These are phyloP conservation scores for Clarias pachynema DNA, from an alignment of 2,797 vertebrate genomes.

Conservation along the genomic window DNA sequence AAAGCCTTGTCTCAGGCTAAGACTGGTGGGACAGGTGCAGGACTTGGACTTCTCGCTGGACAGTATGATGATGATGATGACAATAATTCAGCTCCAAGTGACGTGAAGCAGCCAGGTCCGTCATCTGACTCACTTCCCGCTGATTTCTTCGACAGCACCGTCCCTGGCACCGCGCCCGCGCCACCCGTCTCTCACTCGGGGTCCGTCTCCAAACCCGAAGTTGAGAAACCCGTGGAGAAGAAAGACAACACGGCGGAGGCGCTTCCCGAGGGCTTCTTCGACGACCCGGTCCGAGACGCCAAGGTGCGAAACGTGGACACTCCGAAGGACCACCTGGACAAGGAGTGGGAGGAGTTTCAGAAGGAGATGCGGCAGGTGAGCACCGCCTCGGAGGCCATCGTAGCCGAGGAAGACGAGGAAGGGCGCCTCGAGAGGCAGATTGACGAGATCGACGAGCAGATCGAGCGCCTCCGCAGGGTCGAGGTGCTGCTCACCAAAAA, in stretches of 20 bases:
- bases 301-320: slow-evolving; percentile 95
- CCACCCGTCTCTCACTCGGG: slow-evolving; percentile 86
- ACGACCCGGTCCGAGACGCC: slow-evolving; percentile 93
- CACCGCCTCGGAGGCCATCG: slow-evolving; percentile 95
- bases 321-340: slow-evolving; percentile 97
- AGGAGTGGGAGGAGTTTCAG: slow-evolving; percentile 99
- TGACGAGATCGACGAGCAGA: slow-evolving; percentile 96
- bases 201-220: slow-evolving; percentile 84
- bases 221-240: slow-evolving; percentile 79
- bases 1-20: slow-evolving; percentile 73
- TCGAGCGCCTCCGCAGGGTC: slow-evolving; percentile 90
- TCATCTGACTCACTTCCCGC: slow-evolving; percentile 64
- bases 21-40: slow-evolving; percentile 51
- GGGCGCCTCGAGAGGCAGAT: slow-evolving; percentile 94
- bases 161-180: slow-evolving; percentile 64
- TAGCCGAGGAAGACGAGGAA: slow-evolving; percentile 96
- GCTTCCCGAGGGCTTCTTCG: slow-evolving; percentile 96
- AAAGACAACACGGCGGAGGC: slow-evolving; percentile 89
- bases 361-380: slow-evolving; percentile 95
- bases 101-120: slow-evolving; percentile 37
- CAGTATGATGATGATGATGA: slow-evolving; percentile 73
- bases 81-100: slow-evolving; percentile 33
- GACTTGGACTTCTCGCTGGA: slow-evolving; percentile 76
- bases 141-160: slow-evolving; percentile 83
- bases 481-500: slow-evolving; percentile 86